Percentiles rank a stretch among this genome's conserved stretches.
These are phyloP conservation scores for Sciaenops ocellatus DNA, from an alignment of 2,797 vertebrate species.

Conservation along the genomic window DNA sequence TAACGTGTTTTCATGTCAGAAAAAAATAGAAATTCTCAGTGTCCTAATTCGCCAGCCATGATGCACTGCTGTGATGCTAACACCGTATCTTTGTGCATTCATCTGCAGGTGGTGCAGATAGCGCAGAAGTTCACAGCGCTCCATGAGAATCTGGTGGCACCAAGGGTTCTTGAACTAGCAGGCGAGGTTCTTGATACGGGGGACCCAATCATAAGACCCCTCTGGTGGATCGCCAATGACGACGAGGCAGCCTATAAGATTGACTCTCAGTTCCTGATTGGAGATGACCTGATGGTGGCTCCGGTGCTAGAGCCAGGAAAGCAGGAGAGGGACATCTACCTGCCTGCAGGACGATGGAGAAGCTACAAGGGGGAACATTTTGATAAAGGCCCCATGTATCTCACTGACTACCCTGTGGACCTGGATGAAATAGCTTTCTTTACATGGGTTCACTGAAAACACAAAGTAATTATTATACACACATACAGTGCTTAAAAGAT, in stretches of 20 bases:
- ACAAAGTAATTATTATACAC: constrained; percentile 1
- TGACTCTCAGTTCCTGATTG: constrained; percentile 96
- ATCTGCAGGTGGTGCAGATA: constrained; percentile 88
- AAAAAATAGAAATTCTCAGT: no score
- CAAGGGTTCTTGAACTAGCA: constrained; percentile 91
- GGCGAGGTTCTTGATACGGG: constrained; percentile 90
- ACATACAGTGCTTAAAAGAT: not conserved
- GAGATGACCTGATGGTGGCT: constrained; percentile 94
- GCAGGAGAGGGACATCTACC: constrained; percentile 94
- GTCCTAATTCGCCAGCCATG: no score
- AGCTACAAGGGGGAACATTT: constrained; percentile 94
- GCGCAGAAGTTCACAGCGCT: constrained; percentile 90
- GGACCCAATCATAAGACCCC: constrained; percentile 93
- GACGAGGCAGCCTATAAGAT: constrained; percentile 91
- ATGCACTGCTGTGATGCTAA: not conserved
- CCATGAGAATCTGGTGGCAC: constrained; percentile 91
- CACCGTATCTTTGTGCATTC: not conserved
- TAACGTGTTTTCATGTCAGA: no score
- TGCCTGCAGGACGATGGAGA: constrained; percentile 92
- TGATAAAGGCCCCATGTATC: constrained; percentile 89
- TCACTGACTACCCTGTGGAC: constrained; percentile 92
- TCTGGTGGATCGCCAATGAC: constrained; percentile 94
- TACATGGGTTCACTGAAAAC: constrained; percentile 72
- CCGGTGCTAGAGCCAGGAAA: constrained; percentile 94
- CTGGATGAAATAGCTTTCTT: constrained; percentile 93